These are phyloP conservation scores for Tetranychus cinnabarinus DNA, from an alignment of 1,140 invertebrate genomes.

Conservation along the genomic window DNA sequence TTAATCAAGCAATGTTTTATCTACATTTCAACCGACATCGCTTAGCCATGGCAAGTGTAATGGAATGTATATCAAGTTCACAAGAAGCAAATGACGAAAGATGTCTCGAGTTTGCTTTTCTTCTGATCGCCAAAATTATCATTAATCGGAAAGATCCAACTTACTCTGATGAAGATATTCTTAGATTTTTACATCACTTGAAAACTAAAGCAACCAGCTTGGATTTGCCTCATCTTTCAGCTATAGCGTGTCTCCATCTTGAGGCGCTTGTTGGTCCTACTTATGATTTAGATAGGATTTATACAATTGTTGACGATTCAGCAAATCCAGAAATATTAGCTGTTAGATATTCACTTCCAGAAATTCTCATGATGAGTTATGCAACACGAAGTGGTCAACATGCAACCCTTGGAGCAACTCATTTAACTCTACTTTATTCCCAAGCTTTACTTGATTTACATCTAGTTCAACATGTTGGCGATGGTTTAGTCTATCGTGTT, in stretches of 20 bases:
- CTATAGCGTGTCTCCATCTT: not conserved
- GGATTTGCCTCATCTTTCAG: not conserved
- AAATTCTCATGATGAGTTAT: slow-evolving; percentile 7
- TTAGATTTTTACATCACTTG: not conserved
- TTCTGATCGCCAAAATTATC: slow-evolving; percentile 5
- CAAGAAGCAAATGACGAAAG: slow-evolving; percentile 9
- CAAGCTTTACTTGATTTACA: slow-evolving; percentile 5
- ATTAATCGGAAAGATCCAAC: not conserved
- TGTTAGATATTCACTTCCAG: slow-evolving; percentile 6
- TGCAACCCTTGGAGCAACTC: slow-evolving; percentile 2
- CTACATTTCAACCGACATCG: slow-evolving; percentile 5
- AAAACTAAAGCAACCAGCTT: not conserved
- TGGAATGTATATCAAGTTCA: slow-evolving; percentile 9
- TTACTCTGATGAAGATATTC: slow-evolving; percentile 2
- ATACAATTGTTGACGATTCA: not conserved
- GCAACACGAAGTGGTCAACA: slow-evolving; percentile 2
- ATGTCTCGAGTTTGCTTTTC: slow-evolving; percentile 8
- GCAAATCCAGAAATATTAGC: slow-evolving; percentile 3
- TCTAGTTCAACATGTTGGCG: slow-evolving; percentile 4
- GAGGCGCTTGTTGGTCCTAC: not conserved
- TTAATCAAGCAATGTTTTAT: slow-evolving; percentile 8
- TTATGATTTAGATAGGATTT: not conserved
- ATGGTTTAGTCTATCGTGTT: slow-evolving; percentile 5
- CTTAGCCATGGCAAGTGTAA: slow-evolving; percentile 5
- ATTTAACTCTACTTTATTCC: slow-evolving; percentile 2